Evolutionary conservation across 2,888 invertebrate species (phyloP).

Genomic region (Lathronympha strigana): DNA sequence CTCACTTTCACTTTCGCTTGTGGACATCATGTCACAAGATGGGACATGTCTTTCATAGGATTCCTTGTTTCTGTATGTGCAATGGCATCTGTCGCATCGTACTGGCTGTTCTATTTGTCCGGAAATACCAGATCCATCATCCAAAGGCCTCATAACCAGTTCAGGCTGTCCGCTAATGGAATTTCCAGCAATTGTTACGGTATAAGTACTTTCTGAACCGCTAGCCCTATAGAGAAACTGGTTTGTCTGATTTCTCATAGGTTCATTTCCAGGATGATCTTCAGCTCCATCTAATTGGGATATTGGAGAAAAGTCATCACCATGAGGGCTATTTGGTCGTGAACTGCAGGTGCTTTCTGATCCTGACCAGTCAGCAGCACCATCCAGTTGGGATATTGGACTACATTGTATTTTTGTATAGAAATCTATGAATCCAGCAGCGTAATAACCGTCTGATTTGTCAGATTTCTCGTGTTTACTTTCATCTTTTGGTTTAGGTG

Average conservation of each 20-base stretch:
- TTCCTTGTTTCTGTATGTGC: slow-evolving; percentile 92
- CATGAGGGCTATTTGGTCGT: slow-evolving; percentile 73
- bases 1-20: slow-evolving; percentile 93
- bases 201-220: slow-evolving; percentile 77
- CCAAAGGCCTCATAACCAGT: slow-evolving; percentile 75
- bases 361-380: slow-evolving; percentile 87
- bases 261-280: slow-evolving; percentile 76
- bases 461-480: slow-evolving; percentile 63
- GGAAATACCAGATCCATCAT: slow-evolving; percentile 66
- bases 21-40: slow-evolving; percentile 90
- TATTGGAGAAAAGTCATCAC: slow-evolving; percentile 78
- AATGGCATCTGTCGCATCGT: slow-evolving; percentile 93
- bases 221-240: slow-evolving; percentile 78
- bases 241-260: slow-evolving; percentile 67
- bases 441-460: slow-evolving; percentile 74
- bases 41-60: slow-evolving; percentile 92
- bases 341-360: slow-evolving; percentile 80
- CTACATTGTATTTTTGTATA: slow-evolving; percentile 82
- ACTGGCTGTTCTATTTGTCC: slow-evolving; percentile 89
- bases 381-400: slow-evolving; percentile 88
- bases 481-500: slow-evolving; percentile 75
- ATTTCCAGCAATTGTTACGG: slow-evolving; percentile 80
- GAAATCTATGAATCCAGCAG: slow-evolving; percentile 80
- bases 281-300: slow-evolving; percentile 89
- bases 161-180: slow-evolving; percentile 79